Evolutionary conservation across 2,797 vertebrate species (phyloP).

Genomic region (Sebastolobus alascanus): DNA sequence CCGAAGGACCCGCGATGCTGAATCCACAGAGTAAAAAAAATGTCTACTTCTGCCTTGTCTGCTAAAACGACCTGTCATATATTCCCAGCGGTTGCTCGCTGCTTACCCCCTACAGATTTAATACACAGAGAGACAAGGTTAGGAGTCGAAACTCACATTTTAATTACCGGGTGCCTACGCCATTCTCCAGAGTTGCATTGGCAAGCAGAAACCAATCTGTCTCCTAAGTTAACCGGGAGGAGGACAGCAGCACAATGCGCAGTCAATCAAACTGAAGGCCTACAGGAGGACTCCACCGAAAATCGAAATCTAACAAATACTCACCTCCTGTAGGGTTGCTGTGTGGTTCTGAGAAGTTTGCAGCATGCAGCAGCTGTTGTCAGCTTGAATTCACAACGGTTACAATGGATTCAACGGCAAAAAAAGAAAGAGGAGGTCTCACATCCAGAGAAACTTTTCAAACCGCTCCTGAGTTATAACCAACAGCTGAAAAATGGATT

Average conservation of each 20-base stretch:
- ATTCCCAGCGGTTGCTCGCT: slow-evolving; percentile 46
- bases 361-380: neutral
- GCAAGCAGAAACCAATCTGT: slow-evolving; percentile 53
- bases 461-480: neutral
- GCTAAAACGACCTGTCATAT: slow-evolving; percentile 58
- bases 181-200: slow-evolving; percentile 32
- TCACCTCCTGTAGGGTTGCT: neutral
- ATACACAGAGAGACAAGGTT: slow-evolving; percentile 49
- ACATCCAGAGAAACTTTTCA: neutral
- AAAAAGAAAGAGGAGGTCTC: neutral
- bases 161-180: slow-evolving; percentile 47
- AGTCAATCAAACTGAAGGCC: slow-evolving; percentile 11
- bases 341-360: neutral
- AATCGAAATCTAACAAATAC: neutral
- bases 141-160: slow-evolving; percentile 47
- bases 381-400: neutral
- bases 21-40: slow-evolving; percentile 53
- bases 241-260: slow-evolving; percentile 13
- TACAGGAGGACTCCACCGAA: neutral
- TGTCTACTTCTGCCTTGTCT: slow-evolving; percentile 35
- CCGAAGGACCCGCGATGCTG: slow-evolving; percentile 40
- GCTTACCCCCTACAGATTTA: slow-evolving; percentile 58
- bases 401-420: neutral
- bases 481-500: no score
- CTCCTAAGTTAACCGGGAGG: slow-evolving; percentile 6